Evolutionary conservation across 2,888 invertebrate species (phyloP), one percentile per base, ranked within the genome.

Genomic region (Eupeodes latifasciatus): DNA sequence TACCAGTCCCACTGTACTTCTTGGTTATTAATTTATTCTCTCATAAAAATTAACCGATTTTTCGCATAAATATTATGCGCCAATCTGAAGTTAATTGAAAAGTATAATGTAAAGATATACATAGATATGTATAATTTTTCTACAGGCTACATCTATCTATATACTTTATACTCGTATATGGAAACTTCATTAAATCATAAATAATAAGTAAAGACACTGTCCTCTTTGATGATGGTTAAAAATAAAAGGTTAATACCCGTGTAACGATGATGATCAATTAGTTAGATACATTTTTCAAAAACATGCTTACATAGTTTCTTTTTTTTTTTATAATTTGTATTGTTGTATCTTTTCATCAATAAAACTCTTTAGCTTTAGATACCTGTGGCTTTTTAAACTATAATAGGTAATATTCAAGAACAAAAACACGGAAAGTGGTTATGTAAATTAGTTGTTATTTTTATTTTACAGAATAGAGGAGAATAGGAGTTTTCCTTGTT

Each of bases 371-470:
- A 47, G 49, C 64, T 55, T 40, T 3, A 14, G 57, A 16, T 44
- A 40, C 40, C 51, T 61, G 34, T 19, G 14, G 47, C 44, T 59
- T 40, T 16, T 40, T 36, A 59, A 69, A 34, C 5, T 66, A 66
- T 57, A 12, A 27, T 34, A 76, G 76, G 61, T 49, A 49, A 27
- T 61, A 72, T 78, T 72, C 57, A 19, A 53, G 64, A 75, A 72
- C 66, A 74, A 80, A 55, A 80, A 83, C 80, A 77, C 84, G 67
- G 66, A 80, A 81, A 88, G 88, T 84, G 80, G 84, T 77, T 88
- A 88, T 88, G 87, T 77, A 62, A 88, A 88, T 88, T 74, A 64
- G 27, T 11, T 59, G 27, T 69, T 27, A 27, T 40, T 40, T 40
- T 40, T 40, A 9, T 40, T 4, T 4, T 40, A 7, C 5, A 40